Conservation (phyloP, 2,888 invertebrate species). For the Balanococcus diminutus region DNA sequence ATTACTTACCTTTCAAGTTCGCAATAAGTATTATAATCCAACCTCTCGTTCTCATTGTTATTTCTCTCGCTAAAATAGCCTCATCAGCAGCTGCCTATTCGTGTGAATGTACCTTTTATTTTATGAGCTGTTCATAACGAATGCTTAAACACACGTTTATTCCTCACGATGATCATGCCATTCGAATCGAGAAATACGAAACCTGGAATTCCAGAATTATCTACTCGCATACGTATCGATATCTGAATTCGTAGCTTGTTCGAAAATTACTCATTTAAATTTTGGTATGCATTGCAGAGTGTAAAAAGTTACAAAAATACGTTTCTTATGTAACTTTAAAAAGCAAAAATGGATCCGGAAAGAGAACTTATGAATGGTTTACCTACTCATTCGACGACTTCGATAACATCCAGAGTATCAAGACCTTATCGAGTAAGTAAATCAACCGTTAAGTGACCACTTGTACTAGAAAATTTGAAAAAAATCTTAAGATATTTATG, state of each 20-base stretch:
- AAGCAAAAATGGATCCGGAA: neutral
- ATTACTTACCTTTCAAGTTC: neutral
- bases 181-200: no score
- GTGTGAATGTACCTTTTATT: neutral
- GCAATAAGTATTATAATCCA: neutral
- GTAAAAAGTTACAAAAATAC: neutral
- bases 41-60: neutral
- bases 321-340: neutral
- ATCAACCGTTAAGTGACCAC: no score
- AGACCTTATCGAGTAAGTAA: neutral
- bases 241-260: neutral
- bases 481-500: no score
- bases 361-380: neutral
- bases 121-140: neutral
- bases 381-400: neutral
- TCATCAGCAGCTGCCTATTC: no score
- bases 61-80: no score
- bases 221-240: neutral
- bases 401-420: neutral
- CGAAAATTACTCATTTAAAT: neutral
- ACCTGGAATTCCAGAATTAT: no score
- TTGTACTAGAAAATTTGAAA: neutral
- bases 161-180: no score
- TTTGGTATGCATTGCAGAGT: constrained; percentile 9
- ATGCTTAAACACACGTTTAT: neutral